Evolutionary conservation across 2,888 invertebrate genomes (phyloP).

Genomic region (Bombylius major): DNA sequence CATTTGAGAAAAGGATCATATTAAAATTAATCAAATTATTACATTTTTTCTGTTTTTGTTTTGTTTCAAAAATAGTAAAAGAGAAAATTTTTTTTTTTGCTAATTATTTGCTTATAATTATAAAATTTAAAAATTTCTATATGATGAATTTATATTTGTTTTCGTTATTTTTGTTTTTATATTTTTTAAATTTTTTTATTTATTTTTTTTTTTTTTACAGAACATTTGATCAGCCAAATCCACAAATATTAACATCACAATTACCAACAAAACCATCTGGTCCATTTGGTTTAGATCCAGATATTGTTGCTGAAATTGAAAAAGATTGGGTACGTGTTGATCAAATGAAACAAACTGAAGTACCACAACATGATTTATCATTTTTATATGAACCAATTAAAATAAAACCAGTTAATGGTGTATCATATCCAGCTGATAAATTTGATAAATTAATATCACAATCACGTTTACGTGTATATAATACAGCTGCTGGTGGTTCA

Average conservation of each 20-base stretch:
- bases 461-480: constrained; percentile 23
- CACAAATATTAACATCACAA: constrained; percentile 36
- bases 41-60: too few species aligned
- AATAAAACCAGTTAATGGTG: constrained; percentile 40
- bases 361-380: constrained; percentile 29
- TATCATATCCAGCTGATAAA: constrained; percentile 33
- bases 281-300: constrained; percentile 66
- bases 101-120: too few species aligned
- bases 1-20: too few species aligned
- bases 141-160: too few species aligned
- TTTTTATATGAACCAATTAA: constrained; percentile 39
- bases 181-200: neutral
- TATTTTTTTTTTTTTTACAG: constrained; percentile 15
- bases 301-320: constrained; percentile 58
- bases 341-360: constrained; percentile 36
- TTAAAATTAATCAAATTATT: too few species aligned
- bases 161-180: neutral
- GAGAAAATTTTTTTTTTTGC: too few species aligned
- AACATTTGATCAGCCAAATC: constrained; percentile 29
- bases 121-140: too few species aligned
- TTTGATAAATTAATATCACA: constrained; percentile 29
- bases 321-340: constrained; percentile 34
- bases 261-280: constrained; percentile 41
- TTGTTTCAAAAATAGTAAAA: too few species aligned
- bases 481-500: constrained; percentile 16